Evolutionary conservation across 2,113 vertebrate species (phyloP).

Genomic region (Oncorhynchus tshawytscha): DNA sequence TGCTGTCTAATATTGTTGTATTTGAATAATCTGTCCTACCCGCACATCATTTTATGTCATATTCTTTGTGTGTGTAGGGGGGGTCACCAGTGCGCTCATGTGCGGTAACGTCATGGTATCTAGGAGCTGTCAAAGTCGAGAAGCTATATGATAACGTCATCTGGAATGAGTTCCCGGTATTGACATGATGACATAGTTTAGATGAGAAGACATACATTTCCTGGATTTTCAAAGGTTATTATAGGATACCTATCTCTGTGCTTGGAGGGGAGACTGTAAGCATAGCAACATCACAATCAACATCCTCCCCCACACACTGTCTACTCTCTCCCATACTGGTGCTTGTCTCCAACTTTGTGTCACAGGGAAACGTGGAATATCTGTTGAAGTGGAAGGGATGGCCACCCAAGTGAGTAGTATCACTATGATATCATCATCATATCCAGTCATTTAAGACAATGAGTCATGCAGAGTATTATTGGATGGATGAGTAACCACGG

Average conservation of each 20-base stretch:
- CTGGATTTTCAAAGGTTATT: not conserved
- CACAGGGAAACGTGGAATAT: constrained; percentile 95
- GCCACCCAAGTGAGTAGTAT: constrained; percentile 93
- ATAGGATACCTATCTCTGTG: not conserved
- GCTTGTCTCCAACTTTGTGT: constrained; percentile 38
- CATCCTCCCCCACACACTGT: not conserved
- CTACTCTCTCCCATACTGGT: not conserved
- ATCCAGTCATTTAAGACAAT: not conserved
- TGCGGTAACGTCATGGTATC: constrained; percentile 52
- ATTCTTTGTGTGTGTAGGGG: not conserved
- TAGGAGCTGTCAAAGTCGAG: constrained; percentile 28
- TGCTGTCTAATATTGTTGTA: not conserved
- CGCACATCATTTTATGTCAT: not conserved
- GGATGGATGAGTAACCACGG: not conserved
- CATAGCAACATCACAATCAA: constrained; percentile 2
- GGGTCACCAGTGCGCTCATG: constrained; percentile 13
- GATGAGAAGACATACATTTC: not conserved
- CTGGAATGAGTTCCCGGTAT: constrained; percentile 32
- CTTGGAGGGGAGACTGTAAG: not conserved
- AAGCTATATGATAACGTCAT: constrained; percentile 46
- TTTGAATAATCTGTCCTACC: not conserved
- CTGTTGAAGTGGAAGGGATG: constrained; percentile 99
- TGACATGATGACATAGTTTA: not conserved
- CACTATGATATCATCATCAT: not conserved
- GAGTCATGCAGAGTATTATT: not conserved